These are phyloP conservation scores for Myotis myotis DNA, from an alignment of 2,797 vertebrate species.

Conservation along the genomic window DNA sequence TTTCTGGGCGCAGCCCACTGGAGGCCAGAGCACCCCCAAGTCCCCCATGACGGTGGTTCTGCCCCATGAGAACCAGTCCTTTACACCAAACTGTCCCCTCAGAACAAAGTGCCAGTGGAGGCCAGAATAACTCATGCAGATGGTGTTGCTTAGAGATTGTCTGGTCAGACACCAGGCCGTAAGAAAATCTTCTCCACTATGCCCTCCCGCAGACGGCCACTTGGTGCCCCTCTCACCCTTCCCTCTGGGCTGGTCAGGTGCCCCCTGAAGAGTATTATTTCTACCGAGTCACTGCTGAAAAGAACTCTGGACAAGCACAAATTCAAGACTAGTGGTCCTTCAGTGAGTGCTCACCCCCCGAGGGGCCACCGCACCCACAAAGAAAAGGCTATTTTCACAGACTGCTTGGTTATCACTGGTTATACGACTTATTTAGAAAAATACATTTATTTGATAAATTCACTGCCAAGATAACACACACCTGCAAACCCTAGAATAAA, in stretches of 20 bases:
- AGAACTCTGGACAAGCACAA: not conserved
- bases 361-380: not conserved
- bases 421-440: not conserved
- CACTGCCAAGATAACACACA: not conserved
- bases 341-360: not conserved
- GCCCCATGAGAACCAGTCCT: not conserved
- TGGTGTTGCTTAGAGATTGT: fast-evolving
- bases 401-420: not conserved
- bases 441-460: not conserved
- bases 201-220: not conserved
- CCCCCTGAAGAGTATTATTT: not conserved
- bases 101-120: not conserved
- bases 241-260: not conserved
- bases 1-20: not conserved
- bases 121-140: not conserved
- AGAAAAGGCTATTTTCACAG: not conserved
- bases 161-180: not conserved
- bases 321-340: not conserved
- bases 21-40: no score
- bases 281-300: not conserved
- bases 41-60: not conserved
- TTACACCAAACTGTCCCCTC: not conserved
- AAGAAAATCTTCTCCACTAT: not conserved
- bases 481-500: not conserved
- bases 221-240: not conserved